phyloP scores from a whole-genome alignment of 2,113 vertebrate species.

The Gopherus flavomarginatus region DNA sequence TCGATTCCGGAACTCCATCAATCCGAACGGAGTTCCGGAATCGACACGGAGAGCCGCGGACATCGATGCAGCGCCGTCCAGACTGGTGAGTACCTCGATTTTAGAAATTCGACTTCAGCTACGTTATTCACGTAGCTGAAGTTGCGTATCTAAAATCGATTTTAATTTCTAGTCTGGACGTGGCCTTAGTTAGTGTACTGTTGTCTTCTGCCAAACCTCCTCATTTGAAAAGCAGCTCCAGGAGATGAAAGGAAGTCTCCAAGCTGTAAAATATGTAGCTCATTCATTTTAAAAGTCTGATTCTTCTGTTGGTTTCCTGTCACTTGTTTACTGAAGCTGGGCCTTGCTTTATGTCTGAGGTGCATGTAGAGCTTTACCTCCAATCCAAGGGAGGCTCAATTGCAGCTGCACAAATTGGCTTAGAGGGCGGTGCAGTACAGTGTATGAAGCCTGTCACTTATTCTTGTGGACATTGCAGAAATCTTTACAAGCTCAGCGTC shows the following conservation, averaged over 20 bases:
- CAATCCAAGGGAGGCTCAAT: not conserved
- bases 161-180: too few relatives aligned
- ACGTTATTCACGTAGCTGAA: too few relatives aligned
- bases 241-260: not conserved
- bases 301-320: not conserved
- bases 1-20: too few relatives aligned
- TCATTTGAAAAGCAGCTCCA: not conserved
- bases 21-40: too few relatives aligned
- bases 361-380: not conserved
- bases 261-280: not conserved
- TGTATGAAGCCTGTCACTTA: not conserved
- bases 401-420: not conserved
- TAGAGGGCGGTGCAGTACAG: not conserved
- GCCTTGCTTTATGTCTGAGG: not conserved
- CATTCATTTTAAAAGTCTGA: not conserved
- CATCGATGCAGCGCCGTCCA: too few relatives aligned
- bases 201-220: not conserved
- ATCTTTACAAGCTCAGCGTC: not conserved
- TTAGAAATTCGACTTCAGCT: too few relatives aligned
- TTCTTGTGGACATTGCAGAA: not conserved
- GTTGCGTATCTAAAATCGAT: too few relatives aligned
- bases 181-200: not conserved
- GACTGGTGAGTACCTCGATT: too few relatives aligned
- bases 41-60: too few relatives aligned
- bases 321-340: not conserved